phyloP scores from a whole-genome alignment of 2,888 invertebrate genomes.

The Athalia rosae region DNA sequence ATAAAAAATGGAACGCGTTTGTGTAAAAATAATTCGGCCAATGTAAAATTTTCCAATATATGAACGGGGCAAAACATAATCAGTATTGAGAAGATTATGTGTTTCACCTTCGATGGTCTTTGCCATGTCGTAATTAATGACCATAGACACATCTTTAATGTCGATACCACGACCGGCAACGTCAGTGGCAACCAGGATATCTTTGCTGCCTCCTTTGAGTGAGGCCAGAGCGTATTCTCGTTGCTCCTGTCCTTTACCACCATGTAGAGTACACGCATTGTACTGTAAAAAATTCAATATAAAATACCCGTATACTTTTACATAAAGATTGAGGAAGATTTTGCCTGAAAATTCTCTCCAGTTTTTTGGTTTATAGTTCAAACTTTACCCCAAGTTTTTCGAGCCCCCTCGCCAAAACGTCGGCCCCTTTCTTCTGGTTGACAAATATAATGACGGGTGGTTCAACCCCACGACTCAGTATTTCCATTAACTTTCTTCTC shows the following conservation, averaged over 20 bases:
- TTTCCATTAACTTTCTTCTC: conserved; percentile 95
- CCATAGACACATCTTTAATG: conserved; percentile 99
- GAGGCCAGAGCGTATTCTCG: conserved; percentile 98
- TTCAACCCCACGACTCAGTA: conserved; percentile 91
- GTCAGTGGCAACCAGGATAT: conserved; percentile 99
- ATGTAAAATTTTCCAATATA: neutral
- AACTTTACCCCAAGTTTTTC: conserved; percentile 90
- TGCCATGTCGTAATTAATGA: conserved; percentile 99
- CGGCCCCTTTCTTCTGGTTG: conserved; percentile 99
- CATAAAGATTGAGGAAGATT: too few relatives aligned
- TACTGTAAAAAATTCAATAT: conserved; percentile 75
- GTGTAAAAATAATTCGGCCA: too few relatives aligned
- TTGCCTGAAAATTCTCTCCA: too few relatives aligned
- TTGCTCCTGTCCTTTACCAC: conserved; percentile 99
- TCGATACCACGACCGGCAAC: conserved; percentile 99
- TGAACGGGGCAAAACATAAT: neutral
- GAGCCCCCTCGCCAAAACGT: conserved; percentile 96
- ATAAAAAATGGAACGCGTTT: too few relatives aligned
- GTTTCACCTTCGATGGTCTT: conserved; percentile 92
- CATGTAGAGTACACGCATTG: conserved; percentile 97
- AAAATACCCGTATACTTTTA: too few relatives aligned
- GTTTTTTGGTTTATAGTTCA: too few relatives aligned
- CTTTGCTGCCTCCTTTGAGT: conserved; percentile 96
- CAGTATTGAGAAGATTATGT: conserved; percentile 1
- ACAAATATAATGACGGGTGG: conserved; percentile 99